Base-by-base conservation (phyloP, 1,140 invertebrate genomes). In the Luehdorfia chinensis region DNA sequence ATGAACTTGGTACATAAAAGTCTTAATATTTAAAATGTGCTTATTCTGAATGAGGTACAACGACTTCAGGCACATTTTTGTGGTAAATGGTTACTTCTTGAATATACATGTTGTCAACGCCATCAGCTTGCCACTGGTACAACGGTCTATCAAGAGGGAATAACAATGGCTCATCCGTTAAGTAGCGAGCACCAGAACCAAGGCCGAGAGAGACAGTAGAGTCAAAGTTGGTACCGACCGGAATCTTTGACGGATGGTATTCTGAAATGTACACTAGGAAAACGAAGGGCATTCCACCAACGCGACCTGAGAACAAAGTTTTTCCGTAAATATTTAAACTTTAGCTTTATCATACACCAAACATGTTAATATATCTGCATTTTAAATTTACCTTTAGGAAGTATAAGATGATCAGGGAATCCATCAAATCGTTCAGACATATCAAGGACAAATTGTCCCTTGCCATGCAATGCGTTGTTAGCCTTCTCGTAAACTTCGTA, bases 111-210 rank as follows among this genome's bases (percentile, higher is more conserved):
- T 92, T 90, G 63, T 92, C 90, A 3, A 89, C 73, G 18, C 88
- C 75, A 31, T 88, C 63, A 60, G 90, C 87, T 64, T 88, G 87
- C 65, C 84, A 87, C 25, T 83, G 77, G 47, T 89, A 71, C 43
- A 91, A 79, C 13, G 88, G 88, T 34, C 91, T 87, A 68, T 93
- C 90, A 60, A 93, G 88, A 4, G 92, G 92, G 80, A 88, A 93
- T 25, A 89, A 90, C 46, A 91, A 87, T 16, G 90, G 84, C 8
- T 87, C 54, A 6, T 66, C 52, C 48, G 85, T 84, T 31, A 87
- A 59, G 19, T 67, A 75, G 16, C 78, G 61, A 18, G 75, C 63
- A 1, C 86, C 84, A 43, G 76, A 67, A 3, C 83, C 80, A 15
- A 84, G 31, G 9, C 87, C 87, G 7, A 53, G 46, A 4, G 60